phyloP scores from a whole-genome alignment of 1,140 invertebrate species.

The Drosophila lacertosa region DNA sequence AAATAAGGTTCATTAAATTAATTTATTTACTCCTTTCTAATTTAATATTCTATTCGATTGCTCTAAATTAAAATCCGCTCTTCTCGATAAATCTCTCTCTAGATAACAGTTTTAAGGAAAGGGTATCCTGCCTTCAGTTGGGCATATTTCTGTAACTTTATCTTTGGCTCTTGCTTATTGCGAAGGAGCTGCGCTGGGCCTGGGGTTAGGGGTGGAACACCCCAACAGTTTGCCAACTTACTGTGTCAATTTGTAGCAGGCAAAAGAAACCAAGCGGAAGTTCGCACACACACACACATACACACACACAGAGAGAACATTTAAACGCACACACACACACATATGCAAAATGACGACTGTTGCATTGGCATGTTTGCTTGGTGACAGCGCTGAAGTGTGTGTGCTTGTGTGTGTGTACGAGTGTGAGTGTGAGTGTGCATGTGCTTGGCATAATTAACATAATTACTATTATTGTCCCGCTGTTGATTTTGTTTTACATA shows the following conservation, averaged over 20 bases:
- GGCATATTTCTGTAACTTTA: not conserved
- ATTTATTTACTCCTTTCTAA: too few relatives aligned
- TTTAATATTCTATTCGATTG: too few relatives aligned
- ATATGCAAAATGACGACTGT: constrained; percentile 29
- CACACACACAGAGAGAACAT: constrained; percentile 11
- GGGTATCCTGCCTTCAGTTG: not conserved
- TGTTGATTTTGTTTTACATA: constrained; percentile 80
- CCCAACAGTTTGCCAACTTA: constrained; percentile 56
- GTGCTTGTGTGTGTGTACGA: not conserved
- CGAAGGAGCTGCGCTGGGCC: constrained; percentile 1
- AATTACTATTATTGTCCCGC: constrained; percentile 76
- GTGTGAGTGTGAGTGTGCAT: constrained; percentile 10
- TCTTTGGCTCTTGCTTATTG: constrained; percentile 13
- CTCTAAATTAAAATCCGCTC: too few relatives aligned
- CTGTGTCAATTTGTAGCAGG: constrained; percentile 62
- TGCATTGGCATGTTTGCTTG: constrained; percentile 52
- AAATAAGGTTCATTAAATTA: too few relatives aligned
- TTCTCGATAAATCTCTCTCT: too few relatives aligned
- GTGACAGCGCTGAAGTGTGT: constrained; percentile 17
- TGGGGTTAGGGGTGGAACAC: constrained; percentile 2
- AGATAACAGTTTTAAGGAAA: not conserved
- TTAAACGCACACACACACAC: constrained; percentile 9
- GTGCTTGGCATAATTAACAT: constrained; percentile 72
- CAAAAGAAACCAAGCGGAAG: constrained; percentile 48
- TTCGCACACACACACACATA: constrained; percentile 32